These are phyloP conservation scores for Gnathonemus echidnorhynchus DNA, from an alignment of 2,113 vertebrate genomes.

Conservation along the genomic window DNA sequence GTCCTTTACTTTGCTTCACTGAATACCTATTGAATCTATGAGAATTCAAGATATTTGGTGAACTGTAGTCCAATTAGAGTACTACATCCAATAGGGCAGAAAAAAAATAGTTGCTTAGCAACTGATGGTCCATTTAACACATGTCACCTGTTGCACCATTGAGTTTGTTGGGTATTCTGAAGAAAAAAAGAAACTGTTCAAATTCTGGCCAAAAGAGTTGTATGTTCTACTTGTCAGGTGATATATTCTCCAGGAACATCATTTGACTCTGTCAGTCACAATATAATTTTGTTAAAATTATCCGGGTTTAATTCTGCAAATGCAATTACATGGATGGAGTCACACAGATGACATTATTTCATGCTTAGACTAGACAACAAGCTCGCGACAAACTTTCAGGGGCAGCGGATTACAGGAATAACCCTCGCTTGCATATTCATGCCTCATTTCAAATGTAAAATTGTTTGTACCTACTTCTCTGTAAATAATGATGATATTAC, in stretches of 20 bases:
- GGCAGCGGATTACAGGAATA: neutral
- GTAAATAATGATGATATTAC: neutral
- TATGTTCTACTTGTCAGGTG: neutral
- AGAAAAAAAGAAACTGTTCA: neutral
- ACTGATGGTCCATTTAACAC: slow-evolving; percentile 3
- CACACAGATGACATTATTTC: neutral
- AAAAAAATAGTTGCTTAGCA: neutral
- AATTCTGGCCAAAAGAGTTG: neutral
- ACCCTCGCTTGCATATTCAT: neutral
- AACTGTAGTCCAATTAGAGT: neutral
- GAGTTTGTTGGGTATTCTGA: neutral
- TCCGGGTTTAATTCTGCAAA: neutral
- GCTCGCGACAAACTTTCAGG: neutral
- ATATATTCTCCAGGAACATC: neutral
- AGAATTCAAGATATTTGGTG: neutral
- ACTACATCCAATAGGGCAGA: neutral
- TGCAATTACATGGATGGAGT: slow-evolving; percentile 7
- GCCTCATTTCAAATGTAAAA: slow-evolving; percentile 7
- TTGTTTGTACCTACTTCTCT: neutral
- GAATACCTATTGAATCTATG: neutral
- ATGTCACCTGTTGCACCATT: neutral
- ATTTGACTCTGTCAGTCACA: neutral
- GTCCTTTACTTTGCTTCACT: neutral
- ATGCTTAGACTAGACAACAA: slow-evolving; percentile 8
- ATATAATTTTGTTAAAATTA: neutral